phyloP scores from a whole-genome alignment of 2,797 vertebrate genomes.

The Chelon labrosus region DNA sequence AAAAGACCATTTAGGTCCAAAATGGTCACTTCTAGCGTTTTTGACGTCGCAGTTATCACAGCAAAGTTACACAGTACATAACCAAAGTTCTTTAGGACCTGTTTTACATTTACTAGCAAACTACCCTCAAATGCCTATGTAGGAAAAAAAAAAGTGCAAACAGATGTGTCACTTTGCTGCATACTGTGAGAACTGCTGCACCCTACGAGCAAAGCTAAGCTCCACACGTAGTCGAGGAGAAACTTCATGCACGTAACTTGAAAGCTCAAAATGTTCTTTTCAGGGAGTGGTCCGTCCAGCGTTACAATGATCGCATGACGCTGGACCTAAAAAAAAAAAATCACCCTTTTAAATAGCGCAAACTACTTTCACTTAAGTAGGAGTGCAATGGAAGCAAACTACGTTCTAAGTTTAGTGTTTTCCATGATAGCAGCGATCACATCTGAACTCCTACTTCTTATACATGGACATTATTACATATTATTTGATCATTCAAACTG shows the following conservation, averaged over 20 bases:
- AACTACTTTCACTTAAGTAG: background rate
- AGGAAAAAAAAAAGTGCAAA: constrained; percentile 68
- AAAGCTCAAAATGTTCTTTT: background rate
- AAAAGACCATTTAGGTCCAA: background rate
- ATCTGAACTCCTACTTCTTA: background rate
- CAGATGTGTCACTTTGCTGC: constrained; percentile 75
- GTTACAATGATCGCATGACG: background rate
- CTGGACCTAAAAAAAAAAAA: background rate
- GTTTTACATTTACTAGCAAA: constrained; percentile 63
- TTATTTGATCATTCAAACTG: too few species aligned
- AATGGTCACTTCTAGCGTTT: background rate
- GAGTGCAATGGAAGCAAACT: too few species aligned
- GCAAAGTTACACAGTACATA: constrained; percentile 37
- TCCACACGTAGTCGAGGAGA: background rate
- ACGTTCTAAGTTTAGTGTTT: too few species aligned
- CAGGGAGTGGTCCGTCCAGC: background rate
- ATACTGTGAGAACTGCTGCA: constrained; percentile 44
- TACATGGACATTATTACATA: background rate
- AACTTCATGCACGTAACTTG: constrained; percentile 8
- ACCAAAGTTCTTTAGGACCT: constrained; percentile 55
- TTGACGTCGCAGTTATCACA: constrained; percentile 22
- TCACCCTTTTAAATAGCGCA: background rate
- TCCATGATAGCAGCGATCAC: background rate
- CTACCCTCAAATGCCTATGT: constrained; percentile 51
- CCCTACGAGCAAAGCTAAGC: constrained; percentile 21